Evolutionary conservation across 2,888 invertebrate species (phyloP).

Genomic region (Philaethria dido): DNA sequence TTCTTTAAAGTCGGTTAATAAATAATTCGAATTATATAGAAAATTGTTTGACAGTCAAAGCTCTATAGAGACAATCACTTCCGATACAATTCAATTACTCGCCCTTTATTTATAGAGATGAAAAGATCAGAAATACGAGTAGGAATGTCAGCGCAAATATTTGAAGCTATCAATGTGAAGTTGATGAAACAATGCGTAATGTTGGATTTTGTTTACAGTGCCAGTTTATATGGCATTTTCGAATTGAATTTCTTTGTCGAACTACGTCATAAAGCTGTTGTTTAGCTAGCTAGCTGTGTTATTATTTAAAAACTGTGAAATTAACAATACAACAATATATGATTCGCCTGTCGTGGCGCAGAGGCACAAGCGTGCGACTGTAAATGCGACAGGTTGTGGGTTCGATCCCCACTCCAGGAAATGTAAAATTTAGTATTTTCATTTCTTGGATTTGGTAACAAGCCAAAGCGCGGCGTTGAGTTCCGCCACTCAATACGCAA

Average conservation of each 20-base stretch:
- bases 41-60: slow-evolving; percentile 15
- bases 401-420: too few species aligned
- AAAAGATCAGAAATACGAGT: slow-evolving; percentile 37
- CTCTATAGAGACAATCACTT: slow-evolving; percentile 10
- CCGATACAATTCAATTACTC: slow-evolving; percentile 34
- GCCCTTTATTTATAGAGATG: slow-evolving; percentile 37
- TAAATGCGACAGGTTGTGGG: too few species aligned
- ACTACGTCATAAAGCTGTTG: not conserved
- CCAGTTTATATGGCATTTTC: not conserved
- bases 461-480: too few species aligned
- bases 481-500: too few species aligned
- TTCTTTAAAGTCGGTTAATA: not conserved
- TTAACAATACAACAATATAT: too few species aligned
- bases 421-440: too few species aligned
- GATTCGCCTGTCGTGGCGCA: too few species aligned
- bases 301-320: too few species aligned
- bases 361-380: too few species aligned
- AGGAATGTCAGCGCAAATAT: slow-evolving; percentile 35
- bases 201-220: slow-evolving; percentile 5
- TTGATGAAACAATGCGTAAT: slow-evolving; percentile 18
- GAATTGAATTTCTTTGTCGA: not conserved
- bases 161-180: slow-evolving; percentile 33
- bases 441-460: too few species aligned
- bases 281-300: too few species aligned
- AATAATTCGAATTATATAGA: not conserved